Evolutionary conservation across 2,888 invertebrate genomes (phyloP).

Genomic region (Leptopilina syphax): DNA sequence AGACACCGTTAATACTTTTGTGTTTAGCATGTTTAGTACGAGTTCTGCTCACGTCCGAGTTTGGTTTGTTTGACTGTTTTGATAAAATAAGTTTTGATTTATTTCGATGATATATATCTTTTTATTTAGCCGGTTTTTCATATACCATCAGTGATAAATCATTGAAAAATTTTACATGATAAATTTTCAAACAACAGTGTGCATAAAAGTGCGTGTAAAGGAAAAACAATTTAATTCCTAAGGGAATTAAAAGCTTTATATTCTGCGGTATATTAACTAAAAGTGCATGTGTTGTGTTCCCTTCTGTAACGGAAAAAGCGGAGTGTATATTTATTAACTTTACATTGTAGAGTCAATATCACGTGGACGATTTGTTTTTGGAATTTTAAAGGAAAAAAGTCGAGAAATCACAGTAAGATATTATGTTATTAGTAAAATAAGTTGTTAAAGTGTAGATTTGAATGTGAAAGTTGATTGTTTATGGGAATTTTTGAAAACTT

Average conservation of each 20-base stretch:
- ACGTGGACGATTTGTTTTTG: conserved; percentile 11
- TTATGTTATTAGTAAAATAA: background rate
- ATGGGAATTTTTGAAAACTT: background rate
- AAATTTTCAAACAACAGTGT: background rate
- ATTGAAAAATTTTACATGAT: background rate
- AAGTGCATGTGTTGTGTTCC: conserved; percentile 14
- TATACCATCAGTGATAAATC: background rate
- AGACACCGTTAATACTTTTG: background rate
- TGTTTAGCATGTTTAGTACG: conserved; percentile 21
- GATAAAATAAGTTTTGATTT: no score
- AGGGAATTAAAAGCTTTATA: conserved; percentile 6
- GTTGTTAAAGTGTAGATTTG: background rate
- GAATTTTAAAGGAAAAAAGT: background rate
- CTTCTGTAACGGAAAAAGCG: conserved; percentile 6
- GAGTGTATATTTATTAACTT: conserved; percentile 29
- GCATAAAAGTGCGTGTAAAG: conserved; percentile 13
- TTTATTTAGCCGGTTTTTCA: background rate
- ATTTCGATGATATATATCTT: conserved; percentile 11
- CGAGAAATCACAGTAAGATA: conserved; percentile 7
- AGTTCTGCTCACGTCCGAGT: conserved; percentile 3
- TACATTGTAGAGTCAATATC: conserved; percentile 8
- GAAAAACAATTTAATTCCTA: background rate
- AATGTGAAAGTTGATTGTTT: background rate
- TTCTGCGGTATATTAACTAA: background rate
- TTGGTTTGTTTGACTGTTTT: background rate